Evolutionary conservation across 2,888 invertebrate genomes (phyloP).

Genomic region (Drosophila ezoana): DNA sequence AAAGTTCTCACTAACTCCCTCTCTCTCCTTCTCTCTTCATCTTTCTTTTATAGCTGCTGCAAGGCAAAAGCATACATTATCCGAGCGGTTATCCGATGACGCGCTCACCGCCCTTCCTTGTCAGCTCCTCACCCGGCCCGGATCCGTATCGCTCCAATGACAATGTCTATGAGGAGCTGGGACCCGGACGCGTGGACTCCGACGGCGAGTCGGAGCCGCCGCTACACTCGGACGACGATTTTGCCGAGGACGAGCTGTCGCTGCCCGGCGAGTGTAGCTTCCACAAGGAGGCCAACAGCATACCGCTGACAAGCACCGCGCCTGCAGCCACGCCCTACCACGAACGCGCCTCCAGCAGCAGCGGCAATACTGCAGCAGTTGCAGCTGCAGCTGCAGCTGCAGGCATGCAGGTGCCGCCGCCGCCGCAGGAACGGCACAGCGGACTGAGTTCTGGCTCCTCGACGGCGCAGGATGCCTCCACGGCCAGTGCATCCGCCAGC

Average conservation of each 20-base stretch:
- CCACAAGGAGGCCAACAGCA: conserved; percentile 73
- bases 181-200: conserved; percentile 86
- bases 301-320: conserved; percentile 19
- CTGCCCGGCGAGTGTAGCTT: conserved; percentile 85
- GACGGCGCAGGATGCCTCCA: conserved; percentile 78
- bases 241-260: conserved; percentile 93
- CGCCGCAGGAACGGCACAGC: conserved; percentile 82
- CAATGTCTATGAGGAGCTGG: conserved; percentile 93
- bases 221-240: conserved; percentile 92
- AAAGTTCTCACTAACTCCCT: conserved; percentile 18
- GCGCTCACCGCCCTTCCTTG: conserved; percentile 87
- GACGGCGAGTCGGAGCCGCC: conserved; percentile 88
- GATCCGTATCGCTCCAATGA: conserved; percentile 89
- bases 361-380: conserved; percentile 28
- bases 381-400: conserved; percentile 38
- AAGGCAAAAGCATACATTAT: conserved; percentile 86
- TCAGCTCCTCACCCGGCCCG: conserved; percentile 89
- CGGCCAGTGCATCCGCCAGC: conserved; percentile 78
- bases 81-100: conserved; percentile 88
- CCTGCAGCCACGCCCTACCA: conserved; percentile 68
- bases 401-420: conserved; percentile 5
- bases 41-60: conserved; percentile 71
- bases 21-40: neutral
- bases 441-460: conserved; percentile 84
- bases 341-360: conserved; percentile 61